A percentile compares a stretch with the other conserved stretches of the same genome.
phyloP scores from a whole-genome alignment of 2,113 vertebrate species.

The Gallinago paraguaiae region DNA sequence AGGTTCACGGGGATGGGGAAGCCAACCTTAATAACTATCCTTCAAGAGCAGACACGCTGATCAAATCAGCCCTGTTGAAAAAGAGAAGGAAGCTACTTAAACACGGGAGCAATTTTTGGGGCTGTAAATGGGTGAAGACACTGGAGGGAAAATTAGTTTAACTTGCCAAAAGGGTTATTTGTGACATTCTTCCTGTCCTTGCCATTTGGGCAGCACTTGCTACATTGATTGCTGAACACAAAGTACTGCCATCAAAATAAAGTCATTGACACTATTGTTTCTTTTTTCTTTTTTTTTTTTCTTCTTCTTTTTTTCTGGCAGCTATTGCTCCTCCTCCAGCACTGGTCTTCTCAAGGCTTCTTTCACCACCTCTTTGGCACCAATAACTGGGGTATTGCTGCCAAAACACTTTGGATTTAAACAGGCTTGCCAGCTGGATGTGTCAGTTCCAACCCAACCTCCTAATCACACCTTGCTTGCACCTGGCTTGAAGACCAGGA shows the following conservation, averaged over 20 bases:
- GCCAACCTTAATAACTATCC: neutral
- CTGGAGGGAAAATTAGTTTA: neutral
- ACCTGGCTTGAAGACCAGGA: neutral
- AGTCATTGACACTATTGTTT: neutral
- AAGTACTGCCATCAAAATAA: constrained; percentile 7
- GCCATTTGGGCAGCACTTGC: neutral
- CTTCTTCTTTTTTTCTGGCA: neutral
- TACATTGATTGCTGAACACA: neutral
- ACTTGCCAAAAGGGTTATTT: neutral
- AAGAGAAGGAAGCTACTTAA: neutral
- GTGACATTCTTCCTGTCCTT: neutral
- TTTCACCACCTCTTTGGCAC: neutral
- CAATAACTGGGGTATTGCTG: neutral
- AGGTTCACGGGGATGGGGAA: neutral
- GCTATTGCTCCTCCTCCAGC: neutral
- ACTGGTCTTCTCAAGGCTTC: neutral
- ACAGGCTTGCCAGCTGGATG: neutral
- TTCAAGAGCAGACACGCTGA: neutral
- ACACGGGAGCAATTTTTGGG: neutral
- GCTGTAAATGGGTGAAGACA: neutral
- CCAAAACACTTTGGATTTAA: neutral
- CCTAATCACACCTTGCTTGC: neutral
- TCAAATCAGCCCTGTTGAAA: neutral
- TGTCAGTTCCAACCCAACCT: neutral
- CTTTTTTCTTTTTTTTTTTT: rapidly evolving